Evolutionary conservation across 2,797 vertebrate species (phyloP).

Genomic region (Ctenosaura bakeri): DNA sequence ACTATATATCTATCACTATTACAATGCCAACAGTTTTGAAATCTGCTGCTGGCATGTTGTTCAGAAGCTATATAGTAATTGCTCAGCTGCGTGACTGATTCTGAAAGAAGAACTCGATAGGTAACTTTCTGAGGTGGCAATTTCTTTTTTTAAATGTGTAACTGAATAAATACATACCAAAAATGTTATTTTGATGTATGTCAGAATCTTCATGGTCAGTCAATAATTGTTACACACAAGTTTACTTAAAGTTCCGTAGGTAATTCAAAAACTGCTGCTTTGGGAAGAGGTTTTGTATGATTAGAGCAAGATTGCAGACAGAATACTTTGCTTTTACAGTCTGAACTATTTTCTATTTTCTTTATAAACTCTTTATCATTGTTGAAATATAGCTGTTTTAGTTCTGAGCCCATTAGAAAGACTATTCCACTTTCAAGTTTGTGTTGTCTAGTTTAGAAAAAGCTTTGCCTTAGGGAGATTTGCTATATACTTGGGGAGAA

Average conservation of each 20-base stretch:
- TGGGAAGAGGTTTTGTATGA: conserved; percentile 29
- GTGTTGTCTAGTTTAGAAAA: conserved; percentile 24
- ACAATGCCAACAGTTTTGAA: not conserved
- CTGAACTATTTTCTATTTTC: not conserved
- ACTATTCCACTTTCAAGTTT: not conserved
- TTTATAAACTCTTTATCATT: not conserved
- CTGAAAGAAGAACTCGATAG: not conserved
- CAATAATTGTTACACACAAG: not conserved
- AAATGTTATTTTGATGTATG: conserved; percentile 7
- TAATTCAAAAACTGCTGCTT: conserved; percentile 5
- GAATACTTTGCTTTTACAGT: not conserved
- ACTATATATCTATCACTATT: conserved; percentile 4
- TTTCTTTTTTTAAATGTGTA: conserved; percentile 38
- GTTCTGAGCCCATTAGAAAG: not conserved
- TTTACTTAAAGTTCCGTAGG: not conserved
- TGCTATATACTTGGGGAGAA: conserved; percentile 21
- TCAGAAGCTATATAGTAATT: not conserved
- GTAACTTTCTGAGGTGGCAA: conserved; percentile 38
- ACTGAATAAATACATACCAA: not conserved
- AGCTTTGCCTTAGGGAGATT: conserved; percentile 9
- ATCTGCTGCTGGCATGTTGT: conserved; percentile 13
- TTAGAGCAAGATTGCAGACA: conserved; percentile 21
- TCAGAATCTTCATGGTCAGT: not conserved
- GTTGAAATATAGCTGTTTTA: conserved; percentile 8
- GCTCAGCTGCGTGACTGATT: conserved; percentile 30